Base-by-base conservation (phyloP, 2,888 invertebrate species). In the Syritta pipiens region DNA sequence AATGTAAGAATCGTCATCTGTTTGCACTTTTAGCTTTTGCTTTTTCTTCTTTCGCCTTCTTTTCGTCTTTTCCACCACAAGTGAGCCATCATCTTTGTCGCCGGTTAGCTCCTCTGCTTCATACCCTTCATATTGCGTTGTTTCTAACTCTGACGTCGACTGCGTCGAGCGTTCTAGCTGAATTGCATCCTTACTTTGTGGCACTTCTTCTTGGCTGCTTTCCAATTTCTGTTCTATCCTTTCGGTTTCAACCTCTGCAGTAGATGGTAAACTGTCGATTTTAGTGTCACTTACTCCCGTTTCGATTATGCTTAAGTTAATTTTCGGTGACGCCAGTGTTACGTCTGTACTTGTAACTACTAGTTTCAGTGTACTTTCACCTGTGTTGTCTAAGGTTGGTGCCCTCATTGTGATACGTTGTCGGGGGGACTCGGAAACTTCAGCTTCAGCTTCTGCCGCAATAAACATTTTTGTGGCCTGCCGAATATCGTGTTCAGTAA, bases 71-170 rank as follows among this genome's bases (percentile, higher is more conserved):
- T 88, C 88, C n/a, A 83, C 82, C 65, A 89, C 89, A 1, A 49
- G 32, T 28, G 46, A 35, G 4, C 76, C 81, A 9, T 84, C 84
- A 5, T 86, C 86, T 85, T 88, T 90, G 17, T 91, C 89, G 1
- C 93, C 92, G 77, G 92, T 89, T 81, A 92, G 91, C 84, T 93
- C 85, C 40, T 86, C 94, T 6, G 93, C 91, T 85, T 94, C 94
- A 84, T 95, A 94, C n/a, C 94, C 94, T 75, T 90, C 90, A 84
- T 92, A 93, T 24, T 82, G 82, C 4, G 83, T 89, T 32, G 89
- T 88, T 17, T 90, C 89, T 57, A 91, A 91, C 7, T 82, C 83
- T 22, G 82, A 79, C 10, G 53, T 19, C 4, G 62, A 28, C 1
- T 60, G 10, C n/a, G 26, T n/a, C n/a, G n/a, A n/a, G n/a, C n/a